Evolutionary conservation across 30 jellyfish, hydroid and myxozoan genomes (phyloP), one percentile per base, ranked within the genome.

Genomic region (Pseudorhiza aurosa): DNA sequence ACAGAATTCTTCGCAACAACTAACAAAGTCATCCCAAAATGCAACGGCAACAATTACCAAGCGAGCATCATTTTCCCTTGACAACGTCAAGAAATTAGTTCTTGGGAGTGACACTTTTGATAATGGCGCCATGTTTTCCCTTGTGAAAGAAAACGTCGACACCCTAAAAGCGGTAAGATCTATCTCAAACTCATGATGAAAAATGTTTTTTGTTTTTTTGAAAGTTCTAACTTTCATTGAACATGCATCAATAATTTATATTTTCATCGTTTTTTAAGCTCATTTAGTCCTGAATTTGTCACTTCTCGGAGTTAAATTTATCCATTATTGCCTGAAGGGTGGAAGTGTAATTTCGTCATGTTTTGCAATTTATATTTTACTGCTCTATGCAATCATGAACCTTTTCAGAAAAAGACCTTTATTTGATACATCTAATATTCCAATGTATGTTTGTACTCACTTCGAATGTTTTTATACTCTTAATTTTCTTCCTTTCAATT

Each of bases 141-240:
- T 85, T 39, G 88, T 75, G 42, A 91, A 91, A 39, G 96, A 81
- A 17, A 91, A 91, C 59, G 79, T 91, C 28, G 95, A 91, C 79
- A 91, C 96, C 10, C 45, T 91, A 47, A 71, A 58, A 58, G 82
- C 98, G 70, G 98, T 91, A 57, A 17, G 97, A n/a, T n/a, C n/a
- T n/a, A n/a, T n/a, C n/a, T n/a, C n/a, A n/a, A n/a, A n/a, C n/a
- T n/a, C n/a, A n/a, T n/a, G n/a, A n/a, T n/a, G n/a, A n/a, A n/a
- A n/a, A n/a, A n/a, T n/a, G n/a, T n/a, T n/a, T n/a, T n/a, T 25
- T 9, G 19, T 55, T 49, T 28, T 67, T 26, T 2, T 19, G 22
- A 2, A 19, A 15, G 26, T 72, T 10, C 18, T 7, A 72, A 43
- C 49, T 50, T n/a, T 72, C 28, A 22, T 44, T 3, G 4, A 45